Conservation (phyloP, 2,888 invertebrate species). For the Bombyx huttoni region DNA sequence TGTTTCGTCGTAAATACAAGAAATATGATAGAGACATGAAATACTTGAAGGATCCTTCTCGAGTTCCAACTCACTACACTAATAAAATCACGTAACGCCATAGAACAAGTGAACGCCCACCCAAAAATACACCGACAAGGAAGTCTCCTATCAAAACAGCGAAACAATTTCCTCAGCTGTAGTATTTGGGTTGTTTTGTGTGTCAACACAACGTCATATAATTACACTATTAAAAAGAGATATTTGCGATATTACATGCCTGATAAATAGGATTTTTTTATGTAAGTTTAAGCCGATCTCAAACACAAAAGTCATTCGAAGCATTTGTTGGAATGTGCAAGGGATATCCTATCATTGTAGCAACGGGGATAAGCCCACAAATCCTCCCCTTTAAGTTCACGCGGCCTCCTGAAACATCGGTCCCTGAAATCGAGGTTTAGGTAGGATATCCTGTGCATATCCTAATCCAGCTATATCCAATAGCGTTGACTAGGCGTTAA, state of each 20-base stretch:
- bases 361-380: not conserved
- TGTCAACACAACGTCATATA: too few species aligned
- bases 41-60: not conserved
- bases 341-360: too few species aligned
- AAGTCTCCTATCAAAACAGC: not conserved
- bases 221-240: too few species aligned
- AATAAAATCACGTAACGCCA: not conserved
- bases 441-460: slow-evolving; percentile 32
- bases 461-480: slow-evolving; percentile 65
- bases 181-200: not conserved
- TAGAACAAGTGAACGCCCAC: not conserved
- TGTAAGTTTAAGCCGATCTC: too few species aligned
- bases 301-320: too few species aligned
- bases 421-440: slow-evolving; percentile 17
- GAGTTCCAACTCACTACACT: not conserved
- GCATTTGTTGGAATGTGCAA: too few species aligned
- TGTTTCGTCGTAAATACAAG: not conserved
- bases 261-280: too few species aligned
- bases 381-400: slow-evolving; percentile 4
- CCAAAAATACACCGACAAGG: not conserved
- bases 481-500: slow-evolving; percentile 54
- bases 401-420: slow-evolving; percentile 13
- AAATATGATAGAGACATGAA: not conserved
- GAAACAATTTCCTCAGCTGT: not conserved
- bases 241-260: too few species aligned